These are phyloP conservation scores for Babyrousa celebensis DNA, from an alignment of 2,797 vertebrate species.

Conservation along the genomic window DNA sequence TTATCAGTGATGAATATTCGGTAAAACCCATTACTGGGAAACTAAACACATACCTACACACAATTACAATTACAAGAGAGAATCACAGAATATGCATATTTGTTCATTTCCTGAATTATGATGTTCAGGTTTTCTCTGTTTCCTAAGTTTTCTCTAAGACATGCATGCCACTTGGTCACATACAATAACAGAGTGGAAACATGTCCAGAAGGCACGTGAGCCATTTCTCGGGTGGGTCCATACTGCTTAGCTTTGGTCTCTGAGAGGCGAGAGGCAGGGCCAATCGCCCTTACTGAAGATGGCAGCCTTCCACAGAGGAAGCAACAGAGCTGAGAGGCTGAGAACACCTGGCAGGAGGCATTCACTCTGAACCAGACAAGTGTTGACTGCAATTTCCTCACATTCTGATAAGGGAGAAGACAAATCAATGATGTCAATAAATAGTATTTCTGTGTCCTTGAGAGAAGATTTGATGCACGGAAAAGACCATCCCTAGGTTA, in stretches of 20 bases:
- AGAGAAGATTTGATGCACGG: neutral
- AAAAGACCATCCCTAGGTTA: neutral
- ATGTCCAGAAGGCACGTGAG: neutral
- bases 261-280: neutral
- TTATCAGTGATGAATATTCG: neutral
- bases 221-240: neutral
- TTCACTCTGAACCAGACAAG: neutral
- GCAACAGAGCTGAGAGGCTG: fast-evolving
- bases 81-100: neutral
- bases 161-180: neutral
- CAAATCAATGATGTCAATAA: slow-evolving; percentile 22
- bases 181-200: slow-evolving; percentile 6
- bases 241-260: neutral
- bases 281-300: neutral
- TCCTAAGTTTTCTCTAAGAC: neutral
- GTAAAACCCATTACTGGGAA: neutral
- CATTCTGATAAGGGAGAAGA: neutral
- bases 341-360: neutral
- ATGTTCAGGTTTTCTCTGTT: neutral
- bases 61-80: neutral
- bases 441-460: neutral
- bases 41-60: neutral
- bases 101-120: neutral
- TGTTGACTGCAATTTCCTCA: neutral
- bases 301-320: neutral